Conservation (phyloP, 2,113 vertebrate genomes). For the Thryonomys swinderianus region DNA sequence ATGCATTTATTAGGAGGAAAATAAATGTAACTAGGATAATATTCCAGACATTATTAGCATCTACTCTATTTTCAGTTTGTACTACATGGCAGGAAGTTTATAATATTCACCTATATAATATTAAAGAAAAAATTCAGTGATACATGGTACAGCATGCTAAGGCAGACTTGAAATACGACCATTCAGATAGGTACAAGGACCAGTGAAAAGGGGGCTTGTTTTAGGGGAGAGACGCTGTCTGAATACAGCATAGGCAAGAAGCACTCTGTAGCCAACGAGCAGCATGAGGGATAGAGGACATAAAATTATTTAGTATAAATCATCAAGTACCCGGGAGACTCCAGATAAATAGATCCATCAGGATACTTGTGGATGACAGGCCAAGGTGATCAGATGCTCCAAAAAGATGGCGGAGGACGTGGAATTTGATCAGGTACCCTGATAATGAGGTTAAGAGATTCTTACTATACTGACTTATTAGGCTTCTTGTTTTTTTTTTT, state of each 20-base stretch:
- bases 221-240: not conserved
- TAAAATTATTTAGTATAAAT: not conserved
- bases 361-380: not conserved
- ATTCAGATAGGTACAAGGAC: not conserved
- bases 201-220: not conserved
- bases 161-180: not conserved
- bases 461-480: not conserved
- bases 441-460: not conserved
- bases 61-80: not conserved
- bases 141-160: not conserved
- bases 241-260: not conserved
- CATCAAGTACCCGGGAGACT: not conserved
- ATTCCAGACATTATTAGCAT: not conserved
- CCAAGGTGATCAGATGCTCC: not conserved
- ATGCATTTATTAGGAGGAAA: not conserved
- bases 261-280: not conserved
- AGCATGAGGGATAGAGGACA: not conserved
- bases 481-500: too few species aligned
- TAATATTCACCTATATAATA: not conserved
- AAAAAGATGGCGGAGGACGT: not conserved
- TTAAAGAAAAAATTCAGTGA: not conserved
- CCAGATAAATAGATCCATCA: not conserved
- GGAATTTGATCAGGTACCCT: not conserved
- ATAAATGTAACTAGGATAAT: not conserved
- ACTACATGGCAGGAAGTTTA: conserved; percentile 9